Conservation (phyloP, 1,140 invertebrate species). For the Holotrichia oblita region DNA sequence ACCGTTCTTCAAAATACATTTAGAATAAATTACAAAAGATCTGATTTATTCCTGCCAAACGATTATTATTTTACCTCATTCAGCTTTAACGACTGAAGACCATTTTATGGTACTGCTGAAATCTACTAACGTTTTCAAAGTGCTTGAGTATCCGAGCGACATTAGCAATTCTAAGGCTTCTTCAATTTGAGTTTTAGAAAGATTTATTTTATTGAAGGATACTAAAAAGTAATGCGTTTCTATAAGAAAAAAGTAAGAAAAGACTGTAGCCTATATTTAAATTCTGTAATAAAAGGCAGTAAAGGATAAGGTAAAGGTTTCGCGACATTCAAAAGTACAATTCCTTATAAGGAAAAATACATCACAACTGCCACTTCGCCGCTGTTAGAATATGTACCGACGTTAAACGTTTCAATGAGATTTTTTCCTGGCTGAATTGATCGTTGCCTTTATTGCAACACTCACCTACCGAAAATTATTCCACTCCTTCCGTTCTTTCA, state of each 20-base stretch:
- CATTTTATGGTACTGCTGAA: neutral
- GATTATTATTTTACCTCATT: too few species aligned
- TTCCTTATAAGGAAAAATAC: neutral
- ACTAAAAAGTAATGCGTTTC: slow-evolving; percentile 1
- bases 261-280: neutral
- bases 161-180: neutral
- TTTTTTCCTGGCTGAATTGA: too few species aligned
- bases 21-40: too few species aligned
- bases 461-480: too few species aligned
- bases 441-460: too few species aligned
- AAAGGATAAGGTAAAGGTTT: neutral
- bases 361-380: neutral
- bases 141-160: neutral
- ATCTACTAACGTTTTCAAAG: neutral
- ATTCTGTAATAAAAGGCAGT: neutral
- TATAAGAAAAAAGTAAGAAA: neutral
- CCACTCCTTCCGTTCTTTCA: neutral
- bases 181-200: neutral
- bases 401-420: too few species aligned
- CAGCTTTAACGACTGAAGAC: neutral
- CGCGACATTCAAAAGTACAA: neutral
- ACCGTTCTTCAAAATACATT: too few species aligned
- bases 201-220: slow-evolving; percentile 8
- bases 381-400: too few species aligned
- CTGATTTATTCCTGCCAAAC: too few species aligned